These are phyloP conservation scores for Eucriotettix oculatus DNA, from an alignment of 2,888 invertebrate genomes.

Conservation along the genomic window DNA sequence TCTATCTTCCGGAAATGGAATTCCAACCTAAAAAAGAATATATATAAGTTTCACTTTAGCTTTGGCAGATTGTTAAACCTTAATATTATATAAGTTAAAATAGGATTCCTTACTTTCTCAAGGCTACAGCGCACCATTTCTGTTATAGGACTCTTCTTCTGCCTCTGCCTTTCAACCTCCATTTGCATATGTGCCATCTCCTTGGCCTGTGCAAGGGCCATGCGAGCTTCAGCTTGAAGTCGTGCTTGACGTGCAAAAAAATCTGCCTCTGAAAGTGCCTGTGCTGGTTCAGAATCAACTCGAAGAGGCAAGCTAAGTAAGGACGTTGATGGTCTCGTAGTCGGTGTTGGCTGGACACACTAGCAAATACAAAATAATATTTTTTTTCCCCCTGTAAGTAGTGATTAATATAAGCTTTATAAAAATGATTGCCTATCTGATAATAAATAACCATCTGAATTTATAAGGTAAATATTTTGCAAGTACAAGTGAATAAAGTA, in stretches of 20 bases:
- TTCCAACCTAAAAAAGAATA: conserved; percentile 46
- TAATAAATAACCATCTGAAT: no score
- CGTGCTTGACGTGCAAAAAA: conserved; percentile 67
- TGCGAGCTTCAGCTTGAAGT: conserved; percentile 70
- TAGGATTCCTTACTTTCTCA: conserved; percentile 36
- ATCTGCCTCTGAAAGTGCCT: conserved; percentile 46
- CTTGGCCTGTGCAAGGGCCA: conserved; percentile 78
- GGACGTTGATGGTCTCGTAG: conserved; percentile 9
- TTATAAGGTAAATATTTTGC: no score
- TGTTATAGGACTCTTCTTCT: conserved; percentile 65
- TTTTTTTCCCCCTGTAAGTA: no score
- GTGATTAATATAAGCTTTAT: no score
- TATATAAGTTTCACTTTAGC: neutral
- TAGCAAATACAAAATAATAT: no score
- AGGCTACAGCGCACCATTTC: conserved; percentile 69
- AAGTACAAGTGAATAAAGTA: no score
- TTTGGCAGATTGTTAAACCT: neutral
- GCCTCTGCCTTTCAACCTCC: conserved; percentile 59
- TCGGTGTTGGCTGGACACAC: no score
- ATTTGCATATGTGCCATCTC: conserved; percentile 85
- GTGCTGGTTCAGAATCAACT: conserved; percentile 12
- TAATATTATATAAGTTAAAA: neutral
- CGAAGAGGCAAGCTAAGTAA: conserved; percentile 9
- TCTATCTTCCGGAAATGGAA: conserved; percentile 66
- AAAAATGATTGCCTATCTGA: no score